phyloP scores from a whole-genome alignment of 2,113 vertebrate species.

The Bubo blakistoni region DNA sequence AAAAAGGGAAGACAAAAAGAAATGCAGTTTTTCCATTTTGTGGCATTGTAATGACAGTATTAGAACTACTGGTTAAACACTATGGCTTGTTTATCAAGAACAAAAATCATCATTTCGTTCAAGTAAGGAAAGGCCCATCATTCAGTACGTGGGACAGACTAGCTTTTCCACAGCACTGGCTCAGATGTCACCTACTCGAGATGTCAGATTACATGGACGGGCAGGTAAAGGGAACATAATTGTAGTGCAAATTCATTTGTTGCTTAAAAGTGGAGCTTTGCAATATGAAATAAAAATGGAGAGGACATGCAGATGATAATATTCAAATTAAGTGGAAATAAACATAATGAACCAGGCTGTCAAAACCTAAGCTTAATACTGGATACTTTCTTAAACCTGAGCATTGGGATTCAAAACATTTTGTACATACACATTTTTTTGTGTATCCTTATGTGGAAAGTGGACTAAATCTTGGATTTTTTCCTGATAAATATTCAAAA shows the following conservation, averaged over 20 bases:
- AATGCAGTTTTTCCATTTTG: not conserved
- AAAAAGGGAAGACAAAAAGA: not conserved
- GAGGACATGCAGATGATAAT: not conserved
- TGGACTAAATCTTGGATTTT: not conserved
- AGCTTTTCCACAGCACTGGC: not conserved
- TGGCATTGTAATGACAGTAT: not conserved
- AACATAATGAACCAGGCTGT: not conserved
- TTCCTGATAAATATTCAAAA: not conserved
- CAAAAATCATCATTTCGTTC: not conserved
- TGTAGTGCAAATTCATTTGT: not conserved
- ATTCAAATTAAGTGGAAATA: conserved; percentile 11
- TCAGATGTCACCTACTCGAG: not conserved
- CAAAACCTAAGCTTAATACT: not conserved
- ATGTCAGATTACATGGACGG: not conserved
- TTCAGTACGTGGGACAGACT: not conserved
- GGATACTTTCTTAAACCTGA: not conserved
- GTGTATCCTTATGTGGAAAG: not conserved
- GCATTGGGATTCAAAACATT: not conserved
- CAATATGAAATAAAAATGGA: not conserved
- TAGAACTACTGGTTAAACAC: not conserved
- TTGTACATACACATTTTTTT: not conserved
- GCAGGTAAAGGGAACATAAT: not conserved
- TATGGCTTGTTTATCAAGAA: not conserved
- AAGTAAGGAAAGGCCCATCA: not conserved
- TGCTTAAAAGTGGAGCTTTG: not conserved